Base-by-base conservation (phyloP, 2,888 invertebrate genomes). In the Hanleya hanleyi region DNA sequence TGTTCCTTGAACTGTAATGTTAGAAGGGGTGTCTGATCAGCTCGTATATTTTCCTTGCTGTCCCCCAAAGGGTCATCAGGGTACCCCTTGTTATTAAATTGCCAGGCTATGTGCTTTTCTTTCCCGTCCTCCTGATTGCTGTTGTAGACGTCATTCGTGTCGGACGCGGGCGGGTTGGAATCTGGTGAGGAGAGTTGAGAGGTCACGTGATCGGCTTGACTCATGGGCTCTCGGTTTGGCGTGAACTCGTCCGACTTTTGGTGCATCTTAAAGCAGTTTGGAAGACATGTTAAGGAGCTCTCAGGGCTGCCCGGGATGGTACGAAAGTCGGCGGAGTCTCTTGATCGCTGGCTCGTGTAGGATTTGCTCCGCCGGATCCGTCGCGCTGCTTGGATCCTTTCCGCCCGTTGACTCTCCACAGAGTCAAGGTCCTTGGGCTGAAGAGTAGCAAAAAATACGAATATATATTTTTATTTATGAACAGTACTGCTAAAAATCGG, bases 391-490 rank as follows among this genome's bases (percentile, higher is more conserved):
- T 86, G 85, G 37, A 85, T 83, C 57, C 86, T 76, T 36, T 86
- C 86, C 51, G 83, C 78, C 29, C 86, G 80, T 41, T 85, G 85
- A 26, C 84, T 83, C 77, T 85, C 85, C 47, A 82, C 81, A 35
- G 84, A 81, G 77, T 87, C 86, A 67, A 85, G 73, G 75, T 87
- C 87, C 80, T 85, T 86, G 22, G 84, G 82, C 87, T 86, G 82
- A 74, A 78, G 78, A 64, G 65, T 57, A 67, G 71, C 67, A 47
- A 51, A 57, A 38, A 38, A 62, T 22, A 41, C 12, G n/a, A n/a
- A n/a, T n/a, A n/a, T n/a, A n/a, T n/a, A n/a, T n/a, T n/a, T n/a
- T n/a, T n/a, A n/a, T n/a, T n/a, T n/a, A n/a, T n/a, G n/a, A n/a
- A n/a, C n/a, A n/a, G n/a, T n/a, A n/a, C n/a, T n/a, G n/a, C n/a